A percentile compares a stretch with the other conserved stretches of the same genome.
phyloP scores from a whole-genome alignment of 2,888 invertebrate genomes.

The Parnassius smintheus region DNA sequence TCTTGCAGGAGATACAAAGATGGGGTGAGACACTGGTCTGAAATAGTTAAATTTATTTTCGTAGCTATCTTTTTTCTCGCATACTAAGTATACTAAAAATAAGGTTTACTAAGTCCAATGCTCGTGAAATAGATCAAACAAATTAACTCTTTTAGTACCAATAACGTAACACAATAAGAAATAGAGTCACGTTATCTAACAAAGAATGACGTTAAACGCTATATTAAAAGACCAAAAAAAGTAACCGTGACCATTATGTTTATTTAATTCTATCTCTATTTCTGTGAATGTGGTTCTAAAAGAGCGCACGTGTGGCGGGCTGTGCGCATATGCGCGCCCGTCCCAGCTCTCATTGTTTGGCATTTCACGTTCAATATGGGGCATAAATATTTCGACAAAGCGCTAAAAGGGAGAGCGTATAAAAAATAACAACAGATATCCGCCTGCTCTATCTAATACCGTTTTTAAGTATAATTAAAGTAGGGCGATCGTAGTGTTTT shows the following conservation, averaged over 20 bases:
- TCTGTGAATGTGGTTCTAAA: conserved; percentile 43
- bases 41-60: too few relatives aligned
- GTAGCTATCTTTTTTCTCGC: too few relatives aligned
- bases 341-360: conserved; percentile 62
- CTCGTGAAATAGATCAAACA: background rate
- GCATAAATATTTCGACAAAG: conserved; percentile 78
- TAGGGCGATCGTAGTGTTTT: conserved; percentile 6
- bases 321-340: conserved; percentile 47
- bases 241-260: conserved; percentile 54
- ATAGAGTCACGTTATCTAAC: conserved; percentile 10
- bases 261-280: conserved; percentile 50
- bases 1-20: too few relatives aligned
- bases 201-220: conserved; percentile 19
- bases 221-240: conserved; percentile 33
- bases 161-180: conserved; percentile 3
- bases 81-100: too few relatives aligned
- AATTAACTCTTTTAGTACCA: background rate
- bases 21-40: too few relatives aligned
- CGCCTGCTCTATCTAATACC: conserved; percentile 41
- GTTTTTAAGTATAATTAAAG: conserved; percentile 19
- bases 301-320: conserved; percentile 65
- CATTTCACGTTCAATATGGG: conserved; percentile 75
- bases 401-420: conserved; percentile 67
- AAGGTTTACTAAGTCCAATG: too few relatives aligned
- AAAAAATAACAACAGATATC: conserved; percentile 62